Evolutionary conservation across 2,113 vertebrate species (phyloP).

Genomic region (Aspidoscelis tigris): DNA sequence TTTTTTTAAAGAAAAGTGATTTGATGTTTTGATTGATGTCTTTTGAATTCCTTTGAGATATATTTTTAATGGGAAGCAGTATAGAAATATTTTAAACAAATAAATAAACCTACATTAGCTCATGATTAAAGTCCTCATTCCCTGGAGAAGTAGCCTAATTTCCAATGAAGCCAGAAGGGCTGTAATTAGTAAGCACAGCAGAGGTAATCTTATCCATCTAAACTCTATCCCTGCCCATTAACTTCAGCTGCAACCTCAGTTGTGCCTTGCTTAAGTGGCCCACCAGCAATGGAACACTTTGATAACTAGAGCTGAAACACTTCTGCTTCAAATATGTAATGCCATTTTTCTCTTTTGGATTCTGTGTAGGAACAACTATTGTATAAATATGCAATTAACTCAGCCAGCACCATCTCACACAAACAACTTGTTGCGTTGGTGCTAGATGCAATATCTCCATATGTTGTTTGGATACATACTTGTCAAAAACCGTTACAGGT

Average conservation of each 20-base stretch:
- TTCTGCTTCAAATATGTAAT: constrained; percentile 5
- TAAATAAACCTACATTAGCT: neutral
- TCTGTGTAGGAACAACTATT: neutral
- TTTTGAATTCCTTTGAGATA: no score
- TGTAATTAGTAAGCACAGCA: constrained; percentile 21
- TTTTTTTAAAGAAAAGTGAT: no score
- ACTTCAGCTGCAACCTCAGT: neutral
- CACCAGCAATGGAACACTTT: neutral
- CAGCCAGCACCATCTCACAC: neutral
- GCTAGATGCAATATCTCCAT: constrained; percentile 24
- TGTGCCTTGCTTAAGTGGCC: constrained; percentile 8
- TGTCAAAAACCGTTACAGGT: constrained; percentile 28
- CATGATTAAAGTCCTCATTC: constrained; percentile 3
- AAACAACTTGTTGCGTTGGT: constrained; percentile 13
- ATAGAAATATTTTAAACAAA: no score
- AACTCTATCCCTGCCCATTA: constrained; percentile 21
- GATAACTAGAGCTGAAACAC: constrained; percentile 15
- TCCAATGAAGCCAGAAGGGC: constrained; percentile 5
- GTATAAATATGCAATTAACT: constrained; percentile 33
- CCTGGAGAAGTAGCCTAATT: neutral
- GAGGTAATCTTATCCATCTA: neutral
- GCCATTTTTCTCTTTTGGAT: neutral
- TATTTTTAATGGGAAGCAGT: no score
- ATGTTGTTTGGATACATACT: constrained; percentile 19
- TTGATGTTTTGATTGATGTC: no score